Base-by-base conservation (phyloP, 1,140 invertebrate genomes). In the Zaprionus africanus region DNA sequence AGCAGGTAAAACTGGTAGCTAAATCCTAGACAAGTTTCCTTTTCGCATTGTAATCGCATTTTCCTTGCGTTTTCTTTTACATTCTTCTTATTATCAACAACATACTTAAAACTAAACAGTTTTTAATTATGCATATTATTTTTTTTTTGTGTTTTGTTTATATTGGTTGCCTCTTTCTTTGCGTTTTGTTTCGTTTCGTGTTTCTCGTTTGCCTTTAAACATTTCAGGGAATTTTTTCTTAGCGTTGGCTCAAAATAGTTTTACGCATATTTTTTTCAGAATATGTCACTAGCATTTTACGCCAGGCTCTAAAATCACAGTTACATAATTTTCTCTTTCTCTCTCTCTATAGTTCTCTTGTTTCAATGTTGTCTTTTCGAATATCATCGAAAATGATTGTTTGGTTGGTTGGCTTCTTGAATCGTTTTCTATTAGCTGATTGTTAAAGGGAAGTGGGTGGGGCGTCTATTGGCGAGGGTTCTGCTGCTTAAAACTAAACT, bases 1-100 rank as follows among this genome's bases (percentile, higher is more conserved):
- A 79, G 70, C 88, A 91, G 88, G 88, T 91, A 91, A 88, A 91
- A 81, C 90, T 91, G 84, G 88, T 91, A 91, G 88, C 88, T 78
- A 80, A 75, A 57, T 71, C 75, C 66, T 78, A 80, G 74, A 71
- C 77, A 63, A 64, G n/a, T 46, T 46, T 46, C n/a, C 73, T 73
- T 73, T 60, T 71, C 67, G 34, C 34, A 53, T 71, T 77, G n/a
- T 38, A 59, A 67, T 76, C 53, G 57, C 49, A 51, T 58, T 71
- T 34, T 13, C 43, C 31, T 36, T 61, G 49, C 46, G 31, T 36
- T 60, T 24, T 51, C 41, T 59, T 34, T 49, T 36, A 56, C 36
- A 26, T 53, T 46, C 38, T 17, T 43, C 6, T 43, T 56, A 19
- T 73, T 60, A 64, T 71, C 79, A 80, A 81, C 72, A 82, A 75